Percentiles rank a stretch among this genome's conserved stretches.
Conservation (phyloP, 2,888 invertebrate species). For the Melinaea menophilus region DNA sequence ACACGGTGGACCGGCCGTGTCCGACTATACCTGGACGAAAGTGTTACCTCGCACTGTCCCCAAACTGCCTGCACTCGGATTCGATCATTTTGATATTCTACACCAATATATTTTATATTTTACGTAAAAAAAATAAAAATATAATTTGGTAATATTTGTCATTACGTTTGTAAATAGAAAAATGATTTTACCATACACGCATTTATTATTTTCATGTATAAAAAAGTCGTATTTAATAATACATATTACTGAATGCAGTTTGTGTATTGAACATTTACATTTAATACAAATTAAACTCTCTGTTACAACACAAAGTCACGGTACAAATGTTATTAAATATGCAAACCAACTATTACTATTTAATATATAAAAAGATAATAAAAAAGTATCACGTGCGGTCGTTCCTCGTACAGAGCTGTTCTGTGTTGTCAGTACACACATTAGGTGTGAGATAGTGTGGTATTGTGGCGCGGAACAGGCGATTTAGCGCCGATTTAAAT, state of each 20-base stretch:
- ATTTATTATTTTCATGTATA: too few relatives aligned
- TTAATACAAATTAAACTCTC: too few relatives aligned
- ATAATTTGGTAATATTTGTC: too few relatives aligned
- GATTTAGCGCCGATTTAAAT: slow-evolving; percentile 62
- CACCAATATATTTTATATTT: slow-evolving; percentile 8
- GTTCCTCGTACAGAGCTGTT: slow-evolving; percentile 35
- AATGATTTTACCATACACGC: too few relatives aligned
- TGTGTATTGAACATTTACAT: too few relatives aligned
- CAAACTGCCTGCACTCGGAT: slow-evolving; percentile 41
- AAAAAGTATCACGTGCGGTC: slow-evolving; percentile 46
- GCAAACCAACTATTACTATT: neutral
- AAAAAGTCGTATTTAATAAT: too few relatives aligned
- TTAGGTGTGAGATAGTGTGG: slow-evolving; percentile 71
- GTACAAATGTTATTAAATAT: too few relatives aligned
- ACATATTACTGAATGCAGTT: too few relatives aligned
- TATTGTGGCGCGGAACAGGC: slow-evolving; percentile 61
- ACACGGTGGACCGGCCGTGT: slow-evolving; percentile 53
- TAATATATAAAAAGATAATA: neutral
- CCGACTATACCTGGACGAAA: slow-evolving; percentile 61
- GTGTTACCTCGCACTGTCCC: slow-evolving; percentile 59
- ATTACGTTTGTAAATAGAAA: too few relatives aligned
- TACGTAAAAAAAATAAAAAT: slow-evolving; percentile 4
- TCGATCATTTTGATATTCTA: slow-evolving; percentile 42
- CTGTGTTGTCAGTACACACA: slow-evolving; percentile 69
- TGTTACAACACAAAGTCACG: too few relatives aligned